Evolutionary conservation across 2,113 vertebrate species (phyloP), one percentile per base, ranked within the genome.

Genomic region (Phyllostomus discolor): DNA sequence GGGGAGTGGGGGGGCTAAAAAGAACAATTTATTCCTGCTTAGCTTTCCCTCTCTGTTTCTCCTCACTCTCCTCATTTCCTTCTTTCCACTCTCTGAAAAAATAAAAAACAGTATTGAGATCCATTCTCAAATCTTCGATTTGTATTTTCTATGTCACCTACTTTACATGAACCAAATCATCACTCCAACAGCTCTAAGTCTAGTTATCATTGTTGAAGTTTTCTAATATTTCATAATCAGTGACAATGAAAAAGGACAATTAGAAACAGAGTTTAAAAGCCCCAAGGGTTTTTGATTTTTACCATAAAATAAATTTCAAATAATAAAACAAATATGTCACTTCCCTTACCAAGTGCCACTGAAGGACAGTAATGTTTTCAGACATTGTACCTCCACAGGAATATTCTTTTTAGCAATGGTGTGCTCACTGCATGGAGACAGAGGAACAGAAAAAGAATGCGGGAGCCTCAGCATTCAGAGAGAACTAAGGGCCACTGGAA

Each of bases 181-280:
- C 86, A 54, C 2, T 2, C 26, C 19, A 43, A 78, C 73, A 91
- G 85, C 67, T 64, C 11, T 14, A 91, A 43, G 28, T 41, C 81
- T 57, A 92, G 66, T 84, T 64, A 78, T 10, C 95, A 76, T 95
- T 83, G 92, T 84, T 93, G 92, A 90, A 41, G 5, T 24, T 90
- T 93, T 87, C 89, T 95, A 64, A 31, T 64, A 1, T 86, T 59
- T 92, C 31, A 89, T 50, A 70, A 86, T 35, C 73, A 92, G 33
- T 72, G 15, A 83, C 43, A 87, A 78, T 22, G 88, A 62, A 84
- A 80, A 80, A 38, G 2, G 95, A 96, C 5, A 59, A 78, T 59
- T 31, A 93, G 83, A 96, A 96, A 69, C 4, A 75, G 66, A 97
- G 88, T 81, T 93, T 78, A 91, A 95, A 97, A 97, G 62, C 10